A percentile compares a stretch with the other conserved stretches of the same genome.
Evolutionary conservation across 2,797 vertebrate genomes (phyloP).

Genomic region (Artibeus jamaicensis): DNA sequence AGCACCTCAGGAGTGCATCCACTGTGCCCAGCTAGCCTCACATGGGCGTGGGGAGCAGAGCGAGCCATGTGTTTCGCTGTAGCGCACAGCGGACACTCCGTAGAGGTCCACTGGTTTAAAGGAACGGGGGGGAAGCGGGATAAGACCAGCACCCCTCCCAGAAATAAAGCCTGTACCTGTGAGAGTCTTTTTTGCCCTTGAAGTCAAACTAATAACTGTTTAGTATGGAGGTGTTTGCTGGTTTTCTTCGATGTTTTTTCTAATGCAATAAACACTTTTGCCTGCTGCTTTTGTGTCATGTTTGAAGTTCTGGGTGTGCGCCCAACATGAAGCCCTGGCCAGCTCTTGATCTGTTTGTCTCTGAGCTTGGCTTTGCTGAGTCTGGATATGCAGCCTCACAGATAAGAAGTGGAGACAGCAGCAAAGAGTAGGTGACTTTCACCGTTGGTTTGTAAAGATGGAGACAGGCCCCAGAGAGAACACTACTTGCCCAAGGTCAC

Average conservation of each 20-base stretch:
- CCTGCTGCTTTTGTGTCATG: slow-evolving; percentile 12
- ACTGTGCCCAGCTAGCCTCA: background rate
- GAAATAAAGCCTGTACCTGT: slow-evolving; percentile 31
- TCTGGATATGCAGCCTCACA: background rate
- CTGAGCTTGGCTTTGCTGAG: background rate
- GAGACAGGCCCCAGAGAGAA: background rate
- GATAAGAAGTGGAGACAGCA: background rate
- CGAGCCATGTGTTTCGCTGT: background rate
- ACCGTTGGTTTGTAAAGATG: background rate
- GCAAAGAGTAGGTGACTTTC: background rate
- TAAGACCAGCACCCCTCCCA: background rate
- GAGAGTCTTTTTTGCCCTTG: slow-evolving; percentile 24
- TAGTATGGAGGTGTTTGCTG: slow-evolving; percentile 39
- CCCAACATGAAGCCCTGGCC: background rate
- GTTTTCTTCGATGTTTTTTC: slow-evolving; percentile 69
- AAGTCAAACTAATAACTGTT: slow-evolving; percentile 50
- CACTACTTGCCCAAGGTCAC: background rate
- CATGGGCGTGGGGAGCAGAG: background rate
- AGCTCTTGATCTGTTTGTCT: background rate
- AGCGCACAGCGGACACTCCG: background rate
- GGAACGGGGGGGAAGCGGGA: background rate
- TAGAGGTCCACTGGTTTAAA: background rate
- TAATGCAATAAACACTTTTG: slow-evolving; percentile 76
- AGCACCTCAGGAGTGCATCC: background rate
- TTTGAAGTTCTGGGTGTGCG: background rate